These are phyloP conservation scores for Heliothis virescens DNA, from an alignment of 1,140 invertebrate genomes.

Conservation along the genomic window DNA sequence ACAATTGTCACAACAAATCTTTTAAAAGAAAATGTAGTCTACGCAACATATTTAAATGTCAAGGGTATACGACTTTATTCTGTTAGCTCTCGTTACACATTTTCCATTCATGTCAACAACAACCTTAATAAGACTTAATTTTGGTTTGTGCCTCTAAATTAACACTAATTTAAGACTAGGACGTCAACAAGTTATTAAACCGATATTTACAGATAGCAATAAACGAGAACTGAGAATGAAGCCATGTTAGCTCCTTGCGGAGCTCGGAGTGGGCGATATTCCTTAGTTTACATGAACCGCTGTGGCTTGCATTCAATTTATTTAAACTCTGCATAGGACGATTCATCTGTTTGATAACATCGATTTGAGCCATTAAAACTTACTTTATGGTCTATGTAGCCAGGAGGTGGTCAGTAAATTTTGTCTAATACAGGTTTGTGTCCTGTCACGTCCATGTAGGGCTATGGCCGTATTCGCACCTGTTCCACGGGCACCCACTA, in stretches of 20 bases:
- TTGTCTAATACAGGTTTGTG: conserved; percentile 71
- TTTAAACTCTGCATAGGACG: conserved; percentile 54
- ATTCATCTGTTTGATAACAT: conserved; percentile 71
- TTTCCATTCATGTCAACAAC: too few relatives aligned
- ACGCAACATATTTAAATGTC: background rate
- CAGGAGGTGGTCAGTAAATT: conserved; percentile 64
- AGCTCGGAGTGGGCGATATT: conserved; percentile 50
- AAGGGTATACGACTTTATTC: background rate
- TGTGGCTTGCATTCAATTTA: conserved; percentile 62
- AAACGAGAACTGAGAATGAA: conserved; percentile 22
- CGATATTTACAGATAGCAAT: conserved; percentile 13
- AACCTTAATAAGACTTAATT: too few relatives aligned
- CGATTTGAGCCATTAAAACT: conserved; percentile 69
- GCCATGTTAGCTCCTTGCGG: background rate
- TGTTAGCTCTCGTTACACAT: conserved; percentile 4
- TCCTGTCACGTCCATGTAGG: conserved; percentile 66
- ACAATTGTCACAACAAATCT: conserved; percentile 1
- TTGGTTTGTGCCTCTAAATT: too few relatives aligned
- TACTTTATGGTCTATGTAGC: conserved; percentile 64
- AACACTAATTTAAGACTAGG: background rate
- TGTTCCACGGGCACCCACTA: conserved; percentile 55
- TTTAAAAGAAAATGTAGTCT: conserved; percentile 11
- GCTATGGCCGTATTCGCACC: conserved; percentile 61
- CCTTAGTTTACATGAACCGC: conserved; percentile 59
- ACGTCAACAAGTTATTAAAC: background rate